Evolutionary conservation across 2,888 invertebrate species (phyloP), one percentile per base, ranked within the genome.

Genomic region (Germaria angustata): DNA sequence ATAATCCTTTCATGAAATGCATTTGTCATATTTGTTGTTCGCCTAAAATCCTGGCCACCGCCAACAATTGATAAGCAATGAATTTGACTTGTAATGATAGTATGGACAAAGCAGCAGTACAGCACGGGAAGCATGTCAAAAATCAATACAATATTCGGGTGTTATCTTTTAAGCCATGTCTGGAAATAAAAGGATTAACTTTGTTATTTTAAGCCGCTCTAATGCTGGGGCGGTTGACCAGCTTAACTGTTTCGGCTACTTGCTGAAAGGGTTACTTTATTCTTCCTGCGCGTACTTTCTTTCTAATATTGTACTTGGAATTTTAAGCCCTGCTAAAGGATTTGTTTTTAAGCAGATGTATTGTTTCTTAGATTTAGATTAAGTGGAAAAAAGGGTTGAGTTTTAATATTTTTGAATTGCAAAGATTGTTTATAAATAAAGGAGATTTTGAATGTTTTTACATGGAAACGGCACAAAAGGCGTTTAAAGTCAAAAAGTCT

Each of bases 241-340:
- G 82, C 82, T 82, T 82, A 82, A 82, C 79, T 71, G 53, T 71
- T 82, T 66, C 17, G 36, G 82, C 78, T 82, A 82, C 82, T 82
- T 66, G 82, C 75, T 75, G 9, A 79, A 82, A 82, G 82, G 82
- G 82, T 82, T 82, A 81, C 46, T n/a, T 15, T 20, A 2, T 36
- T 49, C 13, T 5, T 17, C 46, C 17, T 2, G 0, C 3, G 49
- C 46, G n/a, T 22, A 53, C 66, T 59, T 51, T 36, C 41, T 44
- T 24, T 41, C 13, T 24, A 11, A 13, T 46, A 9, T 2, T 41
- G 4, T 78, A 63, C 53, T 44, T 15, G 69, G 78, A 82, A 82
- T 55, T 55, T 39, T 72, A 53, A 41, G 73, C 24, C n/a, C 46
- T 73, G 68, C 73, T 8, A 13, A 53, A 32, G 53, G 53, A 79